phyloP scores from a whole-genome alignment of 2,888 invertebrate species.

The Pristionchus entomophagus region DNA sequence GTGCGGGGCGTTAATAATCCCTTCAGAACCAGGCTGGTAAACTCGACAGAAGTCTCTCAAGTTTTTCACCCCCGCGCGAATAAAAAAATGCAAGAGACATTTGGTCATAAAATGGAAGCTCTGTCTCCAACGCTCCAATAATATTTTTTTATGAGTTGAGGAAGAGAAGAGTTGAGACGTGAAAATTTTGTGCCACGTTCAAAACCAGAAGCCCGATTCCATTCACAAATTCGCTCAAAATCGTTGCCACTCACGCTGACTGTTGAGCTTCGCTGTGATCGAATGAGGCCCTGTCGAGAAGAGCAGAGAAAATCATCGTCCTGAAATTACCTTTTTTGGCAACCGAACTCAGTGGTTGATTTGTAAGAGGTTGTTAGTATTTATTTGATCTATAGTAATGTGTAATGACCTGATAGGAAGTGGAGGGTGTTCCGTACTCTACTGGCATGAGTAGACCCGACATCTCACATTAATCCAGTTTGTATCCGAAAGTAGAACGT shows the following conservation, averaged over 20 bases:
- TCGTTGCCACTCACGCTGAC: conserved; percentile 15
- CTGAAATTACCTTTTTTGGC: no score
- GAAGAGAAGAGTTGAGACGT: background rate
- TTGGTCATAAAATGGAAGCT: no score
- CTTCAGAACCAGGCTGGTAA: background rate
- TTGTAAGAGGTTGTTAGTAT: no score
- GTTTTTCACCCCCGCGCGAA: background rate
- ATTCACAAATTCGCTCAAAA: background rate
- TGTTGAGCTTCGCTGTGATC: background rate
- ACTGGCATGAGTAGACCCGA: conserved; percentile 25
- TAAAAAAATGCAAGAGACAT: conserved; percentile 1
- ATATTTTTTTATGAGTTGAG: no score
- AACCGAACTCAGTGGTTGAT: no score
- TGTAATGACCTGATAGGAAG: conserved; percentile 31
- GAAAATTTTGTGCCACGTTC: background rate
- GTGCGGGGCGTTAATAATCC: background rate
- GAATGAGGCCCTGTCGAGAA: conserved; percentile 17
- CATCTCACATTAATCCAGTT: conserved; percentile 20
- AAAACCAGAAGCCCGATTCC: background rate
- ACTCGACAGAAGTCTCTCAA: background rate
- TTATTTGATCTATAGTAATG: no score
- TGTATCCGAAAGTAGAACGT: no score
- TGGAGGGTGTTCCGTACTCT: conserved; percentile 17
- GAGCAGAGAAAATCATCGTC: conserved; percentile 26
- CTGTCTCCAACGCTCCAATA: no score